Conservation (phyloP, 2,113 vertebrate genomes). For the Heterotilapia buettikoferi region DNA sequence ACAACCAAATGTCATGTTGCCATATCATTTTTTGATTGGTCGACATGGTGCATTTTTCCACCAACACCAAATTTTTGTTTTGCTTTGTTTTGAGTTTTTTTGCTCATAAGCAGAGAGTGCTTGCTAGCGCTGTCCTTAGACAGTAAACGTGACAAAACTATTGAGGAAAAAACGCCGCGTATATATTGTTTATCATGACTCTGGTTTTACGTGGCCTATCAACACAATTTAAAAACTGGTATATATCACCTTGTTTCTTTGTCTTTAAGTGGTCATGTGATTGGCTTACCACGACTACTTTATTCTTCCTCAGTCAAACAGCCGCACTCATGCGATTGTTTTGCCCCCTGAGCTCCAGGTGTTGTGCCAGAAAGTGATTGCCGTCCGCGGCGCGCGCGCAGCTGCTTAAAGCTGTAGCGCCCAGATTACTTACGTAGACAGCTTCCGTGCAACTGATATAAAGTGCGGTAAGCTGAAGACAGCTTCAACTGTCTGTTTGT, state of each 20-base stretch:
- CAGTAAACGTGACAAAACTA: too few relatives aligned
- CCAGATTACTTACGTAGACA: background rate
- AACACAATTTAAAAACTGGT: too few relatives aligned
- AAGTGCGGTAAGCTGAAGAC: background rate
- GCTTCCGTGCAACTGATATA: background rate
- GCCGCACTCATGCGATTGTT: background rate
- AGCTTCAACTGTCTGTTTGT: background rate
- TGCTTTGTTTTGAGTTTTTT: background rate
- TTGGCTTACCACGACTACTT: too few relatives aligned
- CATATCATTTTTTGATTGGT: background rate
- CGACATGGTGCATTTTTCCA: background rate
- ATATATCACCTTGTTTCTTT: too few relatives aligned
- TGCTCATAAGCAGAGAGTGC: too few relatives aligned
- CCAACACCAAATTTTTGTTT: background rate
- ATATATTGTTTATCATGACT: too few relatives aligned
- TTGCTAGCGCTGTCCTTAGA: too few relatives aligned
- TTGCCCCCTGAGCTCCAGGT: background rate
- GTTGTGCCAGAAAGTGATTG: background rate
- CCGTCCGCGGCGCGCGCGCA: accelerated
- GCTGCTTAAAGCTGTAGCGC: background rate
- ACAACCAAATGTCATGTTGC: background rate
- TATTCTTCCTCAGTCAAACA: background rate
- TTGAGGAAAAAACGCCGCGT: too few relatives aligned
- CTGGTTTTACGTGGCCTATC: too few relatives aligned
- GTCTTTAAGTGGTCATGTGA: too few relatives aligned